These are phyloP conservation scores for Cyanistes caeruleus DNA, from an alignment of 2,113 vertebrate species.

Conservation along the genomic window DNA sequence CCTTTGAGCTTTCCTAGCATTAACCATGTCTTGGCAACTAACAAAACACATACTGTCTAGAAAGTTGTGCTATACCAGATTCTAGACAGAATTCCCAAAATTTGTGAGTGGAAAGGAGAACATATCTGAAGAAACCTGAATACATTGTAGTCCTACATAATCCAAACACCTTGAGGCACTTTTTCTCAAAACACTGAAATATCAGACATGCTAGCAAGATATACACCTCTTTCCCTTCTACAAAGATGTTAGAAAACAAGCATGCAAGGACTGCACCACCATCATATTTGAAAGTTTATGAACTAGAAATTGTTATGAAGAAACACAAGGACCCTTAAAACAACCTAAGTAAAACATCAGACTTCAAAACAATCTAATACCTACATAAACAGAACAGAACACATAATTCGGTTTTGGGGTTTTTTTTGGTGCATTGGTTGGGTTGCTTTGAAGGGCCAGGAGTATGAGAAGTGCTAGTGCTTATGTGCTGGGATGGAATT, in stretches of 20 bases:
- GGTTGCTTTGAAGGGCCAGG: background rate
- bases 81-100: background rate
- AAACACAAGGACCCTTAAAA: background rate
- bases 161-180: accelerated
- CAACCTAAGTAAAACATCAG: background rate
- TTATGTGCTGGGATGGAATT: background rate
- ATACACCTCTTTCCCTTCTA: background rate
- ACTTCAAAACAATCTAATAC: background rate
- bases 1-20: background rate
- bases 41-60: background rate
- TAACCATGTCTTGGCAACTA: background rate
- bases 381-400: background rate
- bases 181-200: background rate
- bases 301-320: background rate
- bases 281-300: background rate
- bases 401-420: accelerated
- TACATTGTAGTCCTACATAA: background rate
- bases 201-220: background rate
- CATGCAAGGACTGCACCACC: background rate
- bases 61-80: background rate
- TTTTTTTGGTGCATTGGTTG: background rate
- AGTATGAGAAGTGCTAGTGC: background rate
- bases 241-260: background rate
- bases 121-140: background rate
- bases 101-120: background rate